Conservation (phyloP, 2,888 invertebrate genomes). For the Carcina quercana region DNA sequence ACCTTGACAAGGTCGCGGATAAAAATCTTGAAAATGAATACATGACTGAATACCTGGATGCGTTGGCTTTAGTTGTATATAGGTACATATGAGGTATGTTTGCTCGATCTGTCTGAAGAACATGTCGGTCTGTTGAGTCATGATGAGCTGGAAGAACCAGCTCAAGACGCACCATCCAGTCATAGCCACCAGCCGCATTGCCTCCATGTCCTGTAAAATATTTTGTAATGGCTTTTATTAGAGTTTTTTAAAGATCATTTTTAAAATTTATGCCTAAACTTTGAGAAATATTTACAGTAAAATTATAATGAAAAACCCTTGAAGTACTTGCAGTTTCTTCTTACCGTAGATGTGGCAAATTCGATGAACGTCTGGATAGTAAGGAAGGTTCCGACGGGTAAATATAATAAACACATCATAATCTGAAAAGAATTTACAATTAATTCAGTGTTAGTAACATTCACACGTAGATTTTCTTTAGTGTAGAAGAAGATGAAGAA, state of each 20-base stretch:
- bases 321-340: too few species aligned
- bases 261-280: too few species aligned
- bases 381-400: slow-evolving; percentile 33
- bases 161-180: slow-evolving; percentile 30
- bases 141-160: slow-evolving; percentile 27
- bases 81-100: slow-evolving; percentile 45
- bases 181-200: slow-evolving; percentile 27
- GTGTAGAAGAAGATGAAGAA: too few species aligned
- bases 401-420: slow-evolving; percentile 20
- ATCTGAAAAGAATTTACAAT: slow-evolving; percentile 23
- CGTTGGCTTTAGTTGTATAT: slow-evolving; percentile 37
- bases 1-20: too few species aligned
- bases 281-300: too few species aligned
- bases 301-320: not conserved
- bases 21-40: too few species aligned
- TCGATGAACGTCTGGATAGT: slow-evolving; percentile 35
- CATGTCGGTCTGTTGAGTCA: slow-evolving; percentile 28
- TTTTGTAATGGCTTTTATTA: too few species aligned
- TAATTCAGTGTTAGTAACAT: not conserved
- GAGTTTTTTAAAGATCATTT: too few species aligned
- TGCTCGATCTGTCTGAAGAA: slow-evolving; percentile 39
- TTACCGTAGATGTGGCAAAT: slow-evolving; percentile 31
- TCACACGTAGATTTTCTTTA: too few species aligned
- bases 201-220: slow-evolving; percentile 9
- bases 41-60: slow-evolving; percentile 27